A percentile compares a stretch with the other conserved stretches of the same genome.
phyloP scores from a whole-genome alignment of 1,140 invertebrate genomes.

The Physella acuta region DNA sequence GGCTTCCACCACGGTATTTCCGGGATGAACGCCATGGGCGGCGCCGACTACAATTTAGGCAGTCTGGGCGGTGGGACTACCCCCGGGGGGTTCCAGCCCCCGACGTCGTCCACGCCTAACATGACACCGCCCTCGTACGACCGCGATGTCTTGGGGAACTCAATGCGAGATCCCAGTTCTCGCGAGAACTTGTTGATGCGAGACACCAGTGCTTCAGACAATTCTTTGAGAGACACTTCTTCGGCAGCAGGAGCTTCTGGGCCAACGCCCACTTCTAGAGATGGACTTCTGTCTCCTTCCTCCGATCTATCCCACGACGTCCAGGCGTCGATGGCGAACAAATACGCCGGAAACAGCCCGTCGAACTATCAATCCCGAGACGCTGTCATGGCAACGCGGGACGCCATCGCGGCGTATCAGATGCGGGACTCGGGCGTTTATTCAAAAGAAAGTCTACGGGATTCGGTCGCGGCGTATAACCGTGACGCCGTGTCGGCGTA shows the following conservation, averaged over 20 bases:
- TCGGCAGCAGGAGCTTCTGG: not conserved
- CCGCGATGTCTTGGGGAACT: slow-evolving; percentile 7
- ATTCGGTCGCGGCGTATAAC: too few species aligned
- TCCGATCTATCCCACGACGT: slow-evolving; percentile 1
- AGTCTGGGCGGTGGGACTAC: not conserved
- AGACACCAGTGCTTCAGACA: not conserved
- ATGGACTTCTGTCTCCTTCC: not conserved
- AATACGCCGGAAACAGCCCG: slow-evolving; percentile 14
- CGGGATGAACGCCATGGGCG: slow-evolving; percentile 3
- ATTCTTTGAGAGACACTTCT: not conserved
- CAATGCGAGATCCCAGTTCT: not conserved
- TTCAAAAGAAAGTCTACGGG: too few species aligned
- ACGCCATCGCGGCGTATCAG: not conserved
- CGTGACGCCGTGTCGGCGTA: slow-evolving; percentile 1
- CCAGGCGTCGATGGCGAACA: not conserved
- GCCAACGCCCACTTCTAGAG: not conserved
- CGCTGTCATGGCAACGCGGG: not conserved
- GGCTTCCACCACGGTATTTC: slow-evolving; percentile 2
- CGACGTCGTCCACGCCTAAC: not conserved
- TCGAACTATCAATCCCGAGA: not conserved
- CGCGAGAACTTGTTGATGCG: not conserved
- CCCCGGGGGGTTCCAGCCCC: slow-evolving; percentile 2
- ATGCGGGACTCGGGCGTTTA: not conserved
- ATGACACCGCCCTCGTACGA: slow-evolving; percentile 21
- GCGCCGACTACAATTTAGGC: slow-evolving; percentile 3